Evolutionary conservation across 2,888 invertebrate genomes (phyloP).

Genomic region (Globia sparganii): DNA sequence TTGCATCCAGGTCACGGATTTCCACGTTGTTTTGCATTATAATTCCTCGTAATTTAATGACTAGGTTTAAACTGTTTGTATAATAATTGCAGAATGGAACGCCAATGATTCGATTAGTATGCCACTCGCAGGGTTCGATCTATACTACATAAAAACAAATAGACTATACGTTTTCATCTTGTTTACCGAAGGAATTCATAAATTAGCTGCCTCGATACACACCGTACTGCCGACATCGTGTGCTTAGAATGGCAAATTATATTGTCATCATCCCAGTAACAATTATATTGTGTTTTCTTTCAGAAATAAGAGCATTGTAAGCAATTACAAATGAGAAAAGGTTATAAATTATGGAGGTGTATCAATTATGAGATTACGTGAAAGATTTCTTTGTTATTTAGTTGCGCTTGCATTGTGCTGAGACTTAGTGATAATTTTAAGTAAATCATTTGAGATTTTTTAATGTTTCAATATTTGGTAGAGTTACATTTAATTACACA

Average conservation of each 20-base stretch:
- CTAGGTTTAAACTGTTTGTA: slow-evolving; percentile 37
- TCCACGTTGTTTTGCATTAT: slow-evolving; percentile 21
- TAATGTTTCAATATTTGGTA: slow-evolving; percentile 30
- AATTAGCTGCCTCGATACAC: slow-evolving; percentile 18
- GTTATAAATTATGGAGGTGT: slow-evolving; percentile 46
- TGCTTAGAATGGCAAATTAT: slow-evolving; percentile 36
- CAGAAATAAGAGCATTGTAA: slow-evolving; percentile 37
- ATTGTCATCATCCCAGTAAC: slow-evolving; percentile 17
- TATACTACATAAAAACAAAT: slow-evolving; percentile 7
- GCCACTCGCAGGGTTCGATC: slow-evolving; percentile 4
- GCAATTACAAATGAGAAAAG: slow-evolving; percentile 44
- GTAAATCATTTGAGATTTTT: slow-evolving; percentile 9
- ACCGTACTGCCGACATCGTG: slow-evolving; percentile 2
- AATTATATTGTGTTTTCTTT: slow-evolving; percentile 39
- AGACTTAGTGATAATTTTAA: slow-evolving; percentile 10
- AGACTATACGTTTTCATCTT: slow-evolving; percentile 10
- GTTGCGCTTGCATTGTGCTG: slow-evolving; percentile 34
- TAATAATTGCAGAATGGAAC: slow-evolving; percentile 34
- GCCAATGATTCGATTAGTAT: slow-evolving; percentile 25
- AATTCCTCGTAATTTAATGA: slow-evolving; percentile 45
- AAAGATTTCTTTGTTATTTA: slow-evolving; percentile 22
- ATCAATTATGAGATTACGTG: slow-evolving; percentile 31
- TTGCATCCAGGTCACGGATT: slow-evolving; percentile 27
- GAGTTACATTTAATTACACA: slow-evolving; percentile 49
- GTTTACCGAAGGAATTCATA: slow-evolving; percentile 25